A percentile compares a stretch with the other conserved stretches of the same genome.
phyloP scores from a whole-genome alignment of 2,888 invertebrate species.

The Laspeyria flexula region DNA sequence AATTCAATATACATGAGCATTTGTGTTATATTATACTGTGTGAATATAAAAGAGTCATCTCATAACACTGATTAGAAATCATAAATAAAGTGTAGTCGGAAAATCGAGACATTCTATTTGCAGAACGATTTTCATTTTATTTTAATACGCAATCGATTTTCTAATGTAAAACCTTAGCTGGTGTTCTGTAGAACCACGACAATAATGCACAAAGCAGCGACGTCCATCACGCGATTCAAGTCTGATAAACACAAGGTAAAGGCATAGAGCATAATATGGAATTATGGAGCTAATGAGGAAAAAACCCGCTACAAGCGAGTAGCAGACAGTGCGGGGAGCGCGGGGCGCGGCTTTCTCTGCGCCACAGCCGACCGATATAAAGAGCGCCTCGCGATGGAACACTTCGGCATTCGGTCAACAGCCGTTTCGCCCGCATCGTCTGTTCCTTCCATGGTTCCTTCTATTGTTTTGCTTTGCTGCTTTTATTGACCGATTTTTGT shows the following conservation, averaged over 20 bases:
- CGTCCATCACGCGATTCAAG: slow-evolving; percentile 67
- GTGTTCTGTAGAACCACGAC: slow-evolving; percentile 42
- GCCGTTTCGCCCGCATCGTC: slow-evolving; percentile 83
- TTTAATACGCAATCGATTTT: slow-evolving; percentile 14
- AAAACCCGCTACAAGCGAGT: slow-evolving; percentile 80
- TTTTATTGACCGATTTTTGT: slow-evolving; percentile 61
- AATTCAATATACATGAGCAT: neutral
- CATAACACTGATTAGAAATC: neutral
- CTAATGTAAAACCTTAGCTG: no score
- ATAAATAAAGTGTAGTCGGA: neutral
- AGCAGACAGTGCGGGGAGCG: slow-evolving; percentile 70
- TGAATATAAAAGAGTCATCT: neutral
- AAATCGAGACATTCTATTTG: slow-evolving; percentile 4
- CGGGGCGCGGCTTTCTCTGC: slow-evolving; percentile 84
- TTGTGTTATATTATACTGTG: no score
- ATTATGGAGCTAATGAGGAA: slow-evolving; percentile 84
- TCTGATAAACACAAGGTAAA: slow-evolving; percentile 77
- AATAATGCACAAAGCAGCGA: slow-evolving; percentile 54
- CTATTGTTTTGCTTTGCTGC: slow-evolving; percentile 67
- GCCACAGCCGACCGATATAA: slow-evolving; percentile 78
- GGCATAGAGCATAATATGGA: slow-evolving; percentile 71
- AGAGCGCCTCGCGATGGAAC: slow-evolving; percentile 80
- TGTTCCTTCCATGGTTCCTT: slow-evolving; percentile 63
- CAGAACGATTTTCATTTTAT: slow-evolving; percentile 4
- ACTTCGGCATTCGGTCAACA: slow-evolving; percentile 85